Base-by-base conservation (phyloP, 2,113 vertebrate species). In the Forbesichthys agassizii region DNA sequence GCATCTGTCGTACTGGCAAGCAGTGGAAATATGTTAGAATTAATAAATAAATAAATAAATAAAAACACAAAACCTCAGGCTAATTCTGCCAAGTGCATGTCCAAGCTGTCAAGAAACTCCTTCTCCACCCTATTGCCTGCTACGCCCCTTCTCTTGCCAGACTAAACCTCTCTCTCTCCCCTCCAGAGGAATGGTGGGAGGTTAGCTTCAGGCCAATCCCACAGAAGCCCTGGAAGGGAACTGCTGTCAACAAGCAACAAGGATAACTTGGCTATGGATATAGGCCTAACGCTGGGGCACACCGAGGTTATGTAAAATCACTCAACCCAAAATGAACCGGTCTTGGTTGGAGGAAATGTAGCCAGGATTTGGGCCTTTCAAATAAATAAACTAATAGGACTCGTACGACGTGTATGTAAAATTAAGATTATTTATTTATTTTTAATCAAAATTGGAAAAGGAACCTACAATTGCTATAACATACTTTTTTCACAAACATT, bases 231-330 rank as follows among this genome's bases (percentile, higher is more conserved):
- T 82, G 74, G 67, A 78, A 60, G 84, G 77, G 81, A 85, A 79
- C 84, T 75, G 86, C 83, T 86, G 88, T 91, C 88, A 88, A 86
- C 84, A 84, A 86, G 84, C 77, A 66, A 71, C 81, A 68, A 12
- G 79, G 76, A 83, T 74, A 81, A 80, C 80, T 79, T 75, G 80
- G 77, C 33, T 10, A 79, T 88, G 84, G 85, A 81, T 81, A 27
- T 27, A 27, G 27, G 27, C 27, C 27, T 27, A 82, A 48, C 33
- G 55, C 71, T 64, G 84, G 51, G 82, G 76, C 72, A 55, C 16
- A 64, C 51, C 27, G 68, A 83, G 85, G 87, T 89, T 83, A 79
- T 66, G 66, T 71, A 71, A 59, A 87, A 88, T 90, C 86, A 87
- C 67, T 87, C 86, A 82, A 72, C 79, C 79, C 58, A 16, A 64